Evolutionary conservation across 2,113 vertebrate species (phyloP).

Genomic region (Hypanus sabinus): DNA sequence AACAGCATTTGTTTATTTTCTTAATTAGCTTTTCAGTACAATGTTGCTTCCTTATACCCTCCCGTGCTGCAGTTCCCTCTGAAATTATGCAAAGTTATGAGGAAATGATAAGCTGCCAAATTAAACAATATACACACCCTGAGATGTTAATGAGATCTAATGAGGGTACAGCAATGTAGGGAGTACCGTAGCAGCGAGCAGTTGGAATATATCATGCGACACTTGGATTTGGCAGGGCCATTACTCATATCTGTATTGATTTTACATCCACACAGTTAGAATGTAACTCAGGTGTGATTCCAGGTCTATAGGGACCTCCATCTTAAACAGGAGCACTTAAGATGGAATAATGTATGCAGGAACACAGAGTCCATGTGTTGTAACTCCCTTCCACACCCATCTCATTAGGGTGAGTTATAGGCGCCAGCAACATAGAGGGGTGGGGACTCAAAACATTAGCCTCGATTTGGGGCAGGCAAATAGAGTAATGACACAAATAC

Average conservation of each 20-base stretch:
- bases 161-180: neutral
- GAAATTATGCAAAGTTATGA: conserved; percentile 14
- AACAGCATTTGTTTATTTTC: conserved; percentile 16
- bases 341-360: neutral
- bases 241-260: conserved; percentile 15
- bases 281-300: neutral
- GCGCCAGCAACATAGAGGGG: neutral
- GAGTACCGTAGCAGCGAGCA: neutral
- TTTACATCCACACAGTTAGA: neutral
- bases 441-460: too few relatives aligned
- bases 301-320: neutral
- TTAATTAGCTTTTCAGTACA: neutral
- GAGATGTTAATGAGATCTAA: conserved; percentile 21
- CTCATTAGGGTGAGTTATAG: neutral
- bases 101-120: conserved; percentile 1
- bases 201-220: neutral
- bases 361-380: neutral
- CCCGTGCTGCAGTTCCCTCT: neutral
- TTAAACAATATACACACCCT: conserved; percentile 22
- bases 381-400: neutral
- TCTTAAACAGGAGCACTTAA: neutral
- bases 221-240: neutral
- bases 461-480: neutral
- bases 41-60: neutral
- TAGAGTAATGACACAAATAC: neutral